Base-by-base conservation (phyloP, 2,888 invertebrate species). In the Pyrochroa serraticornis region DNA sequence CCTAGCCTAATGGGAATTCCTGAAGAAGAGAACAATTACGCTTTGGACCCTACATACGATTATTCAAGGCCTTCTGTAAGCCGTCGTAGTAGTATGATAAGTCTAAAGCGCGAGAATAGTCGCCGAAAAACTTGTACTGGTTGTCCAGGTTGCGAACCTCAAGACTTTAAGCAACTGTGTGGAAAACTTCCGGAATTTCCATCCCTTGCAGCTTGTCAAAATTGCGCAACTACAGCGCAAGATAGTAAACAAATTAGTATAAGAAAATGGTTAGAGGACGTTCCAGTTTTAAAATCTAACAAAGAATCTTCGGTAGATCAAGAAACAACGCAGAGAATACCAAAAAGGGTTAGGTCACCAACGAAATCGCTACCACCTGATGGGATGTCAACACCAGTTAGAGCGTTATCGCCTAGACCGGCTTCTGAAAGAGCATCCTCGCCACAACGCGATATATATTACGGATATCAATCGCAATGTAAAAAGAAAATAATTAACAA, bases 1-100 rank as follows among this genome's bases (percentile, higher is more conserved):
- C 94, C 94, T 0, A 87, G 88, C 45, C 80, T 94, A 3, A 84
- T 87, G 49, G 87, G 88, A 71, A 94, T 94, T 70, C 91, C 92
- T 0, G 94, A 94, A 81, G 93, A 93, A 79, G 88, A 87, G 67
- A 81, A 79, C 5, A 79, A 77, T 53, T 79, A 82, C 44, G 75
- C 83, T 12, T 76, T 80, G 65, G 84, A 82, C 58, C 82, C 80
- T 47, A 79, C 80, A 66, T 80, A 78, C 69, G 87, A 82, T 54
- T 78, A 79, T 52, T 46, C 69, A 0, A 60, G 69, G 35, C 64
- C 69, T 6, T 53, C 60, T 1, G 58, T 69, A 3, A 85, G 85
- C 66, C 81, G 85, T 68, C 78, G 82, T 60, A 82, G 83, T 53
- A 85, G 85, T 67, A 75, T 81, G 35, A 76, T 86, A 6, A 87